phyloP scores from a whole-genome alignment of 2,888 invertebrate species.

The Brachypterus glaber region DNA sequence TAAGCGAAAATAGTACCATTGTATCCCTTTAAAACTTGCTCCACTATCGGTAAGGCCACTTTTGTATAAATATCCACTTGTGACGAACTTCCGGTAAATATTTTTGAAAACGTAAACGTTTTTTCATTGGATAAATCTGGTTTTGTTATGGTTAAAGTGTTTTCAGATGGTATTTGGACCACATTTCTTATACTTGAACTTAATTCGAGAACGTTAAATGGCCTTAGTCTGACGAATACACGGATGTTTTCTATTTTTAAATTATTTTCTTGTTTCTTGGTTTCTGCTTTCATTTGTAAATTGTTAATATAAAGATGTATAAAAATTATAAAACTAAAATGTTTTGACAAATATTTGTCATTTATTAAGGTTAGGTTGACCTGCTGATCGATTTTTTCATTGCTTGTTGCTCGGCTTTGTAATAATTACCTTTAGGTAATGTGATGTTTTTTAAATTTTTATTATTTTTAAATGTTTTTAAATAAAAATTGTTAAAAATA shows the following conservation, averaged over 20 bases:
- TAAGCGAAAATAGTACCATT: constrained; percentile 86
- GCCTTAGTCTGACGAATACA: constrained; percentile 89
- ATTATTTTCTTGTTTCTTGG: too few relatives aligned
- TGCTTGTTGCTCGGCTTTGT: too few relatives aligned
- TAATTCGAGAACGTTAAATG: constrained; percentile 68
- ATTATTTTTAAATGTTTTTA: too few relatives aligned
- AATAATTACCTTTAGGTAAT: too few relatives aligned
- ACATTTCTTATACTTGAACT: constrained; percentile 18
- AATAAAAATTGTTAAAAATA: too few relatives aligned
- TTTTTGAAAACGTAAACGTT: constrained; percentile 83
- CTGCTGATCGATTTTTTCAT: too few relatives aligned
- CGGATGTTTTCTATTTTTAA: constrained; percentile 75
- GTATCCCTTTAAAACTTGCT: constrained; percentile 87
- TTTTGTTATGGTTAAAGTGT: constrained; percentile 59
- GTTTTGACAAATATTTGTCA: too few relatives aligned
- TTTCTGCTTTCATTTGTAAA: too few relatives aligned
- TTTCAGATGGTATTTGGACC: constrained; percentile 46
- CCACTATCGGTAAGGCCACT: constrained; percentile 88
- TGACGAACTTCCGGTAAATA: constrained; percentile 73
- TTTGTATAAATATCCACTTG: constrained; percentile 89
- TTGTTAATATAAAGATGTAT: too few relatives aligned
- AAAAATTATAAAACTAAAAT: too few relatives aligned
- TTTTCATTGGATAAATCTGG: constrained; percentile 74
- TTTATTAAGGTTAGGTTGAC: too few relatives aligned
- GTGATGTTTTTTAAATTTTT: too few relatives aligned